phyloP scores from a whole-genome alignment of 1,140 invertebrate genomes.

The Scaptomyza hsui region DNA sequence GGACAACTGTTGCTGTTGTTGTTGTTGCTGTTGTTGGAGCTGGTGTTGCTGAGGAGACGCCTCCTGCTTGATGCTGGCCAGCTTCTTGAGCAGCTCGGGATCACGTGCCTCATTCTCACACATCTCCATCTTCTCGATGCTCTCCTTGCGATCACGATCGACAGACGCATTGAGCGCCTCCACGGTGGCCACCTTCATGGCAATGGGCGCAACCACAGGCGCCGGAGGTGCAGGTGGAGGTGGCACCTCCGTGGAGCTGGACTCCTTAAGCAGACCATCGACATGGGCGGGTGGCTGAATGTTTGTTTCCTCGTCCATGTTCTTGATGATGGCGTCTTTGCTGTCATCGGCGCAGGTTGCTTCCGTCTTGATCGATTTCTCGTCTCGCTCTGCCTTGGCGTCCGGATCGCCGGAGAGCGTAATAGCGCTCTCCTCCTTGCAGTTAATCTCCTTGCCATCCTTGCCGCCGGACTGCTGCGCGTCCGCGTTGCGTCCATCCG shows the following conservation, averaged over 20 bases:
- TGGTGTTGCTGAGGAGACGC: constrained; percentile 43
- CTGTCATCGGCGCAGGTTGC: constrained; percentile 58
- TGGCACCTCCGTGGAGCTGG: constrained; percentile 23
- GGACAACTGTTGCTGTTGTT: constrained; percentile 72
- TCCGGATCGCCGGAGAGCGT: constrained; percentile 55
- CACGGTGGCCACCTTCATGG: constrained; percentile 78
- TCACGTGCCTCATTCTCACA: constrained; percentile 51
- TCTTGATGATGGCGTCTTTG: constrained; percentile 83
- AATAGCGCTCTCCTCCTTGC: constrained; percentile 72
- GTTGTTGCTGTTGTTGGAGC: constrained; percentile 51
- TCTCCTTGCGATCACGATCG: constrained; percentile 72
- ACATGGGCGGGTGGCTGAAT: constrained; percentile 68
- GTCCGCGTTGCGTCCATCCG: constrained; percentile 53
- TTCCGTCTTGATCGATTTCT: constrained; percentile 68
- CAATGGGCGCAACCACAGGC: constrained; percentile 35
- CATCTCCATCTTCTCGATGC: constrained; percentile 73
- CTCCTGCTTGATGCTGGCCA: constrained; percentile 83
- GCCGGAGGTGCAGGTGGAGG: constrained; percentile 13
- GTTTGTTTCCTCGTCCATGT: constrained; percentile 80
- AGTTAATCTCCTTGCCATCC: constrained; percentile 84
- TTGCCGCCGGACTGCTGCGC: constrained; percentile 84
- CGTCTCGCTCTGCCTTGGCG: constrained; percentile 57
- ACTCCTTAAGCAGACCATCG: constrained; percentile 45
- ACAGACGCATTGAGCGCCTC: constrained; percentile 79
- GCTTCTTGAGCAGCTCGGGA: constrained; percentile 79